These are phyloP conservation scores for Chondrilla cf. caribensis DNA, from an alignment of 37 sponge, comb jelly and placozoan species.

Conservation along the genomic window DNA sequence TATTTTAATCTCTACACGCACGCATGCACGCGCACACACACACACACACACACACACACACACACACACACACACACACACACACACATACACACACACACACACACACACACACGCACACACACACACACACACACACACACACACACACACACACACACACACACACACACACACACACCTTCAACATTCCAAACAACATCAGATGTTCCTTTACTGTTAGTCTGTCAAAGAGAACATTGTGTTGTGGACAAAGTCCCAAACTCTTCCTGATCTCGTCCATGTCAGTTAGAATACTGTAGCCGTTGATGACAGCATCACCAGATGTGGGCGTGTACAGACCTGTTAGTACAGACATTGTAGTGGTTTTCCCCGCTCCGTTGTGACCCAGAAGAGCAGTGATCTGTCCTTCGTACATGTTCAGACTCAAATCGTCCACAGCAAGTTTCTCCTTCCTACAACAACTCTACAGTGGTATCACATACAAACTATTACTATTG, in stretches of 20 bases:
- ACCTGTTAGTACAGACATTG: slow-evolving; percentile 80
- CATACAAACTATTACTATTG: no score
- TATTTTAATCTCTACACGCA: no score
- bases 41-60: slow-evolving; percentile 1
- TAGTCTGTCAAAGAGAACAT: slow-evolving; percentile 80
- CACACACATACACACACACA: neutral
- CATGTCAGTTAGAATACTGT: slow-evolving; percentile 63
- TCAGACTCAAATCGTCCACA: slow-evolving; percentile 56
- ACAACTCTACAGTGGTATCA: slow-evolving; percentile 5
- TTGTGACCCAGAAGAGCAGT: slow-evolving; percentile 75
- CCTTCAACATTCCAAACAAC: slow-evolving; percentile 59
- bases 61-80: neutral
- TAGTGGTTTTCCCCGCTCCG: slow-evolving; percentile 76
- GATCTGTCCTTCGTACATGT: slow-evolving; percentile 73
- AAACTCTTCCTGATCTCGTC: slow-evolving; percentile 64
- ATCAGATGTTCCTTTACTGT: slow-evolving; percentile 68
- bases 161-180: neutral
- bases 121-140: neutral
- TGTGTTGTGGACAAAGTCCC: slow-evolving; percentile 90
- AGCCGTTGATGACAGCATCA: slow-evolving; percentile 66
- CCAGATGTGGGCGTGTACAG: slow-evolving; percentile 83
- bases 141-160: neutral
- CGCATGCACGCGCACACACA: no score
- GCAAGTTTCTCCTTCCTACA: neutral
- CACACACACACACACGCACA: neutral